A percentile compares a stretch with the other conserved stretches of the same genome.
These are phyloP conservation scores for Hirtodrosophila duncani DNA, from an alignment of 2,888 invertebrate species.

Conservation along the genomic window DNA sequence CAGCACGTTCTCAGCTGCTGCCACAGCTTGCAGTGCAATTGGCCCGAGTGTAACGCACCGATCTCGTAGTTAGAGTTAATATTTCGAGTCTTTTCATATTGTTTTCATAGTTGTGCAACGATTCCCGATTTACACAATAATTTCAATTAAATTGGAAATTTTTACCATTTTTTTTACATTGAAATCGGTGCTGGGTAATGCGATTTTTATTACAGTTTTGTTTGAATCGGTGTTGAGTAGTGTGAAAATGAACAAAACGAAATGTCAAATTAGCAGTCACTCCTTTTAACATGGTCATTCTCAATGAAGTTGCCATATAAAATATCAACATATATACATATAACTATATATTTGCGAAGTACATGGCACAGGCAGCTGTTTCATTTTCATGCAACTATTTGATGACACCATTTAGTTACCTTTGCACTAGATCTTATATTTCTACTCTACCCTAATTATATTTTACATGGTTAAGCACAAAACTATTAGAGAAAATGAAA, in stretches of 20 bases:
- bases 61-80: too few species aligned
- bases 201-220: too few species aligned
- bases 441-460: slow-evolving; percentile 60
- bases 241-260: slow-evolving; percentile 49
- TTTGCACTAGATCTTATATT: slow-evolving; percentile 57
- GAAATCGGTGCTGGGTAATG: too few species aligned
- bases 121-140: too few species aligned
- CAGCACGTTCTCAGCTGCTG: too few species aligned
- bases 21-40: too few species aligned
- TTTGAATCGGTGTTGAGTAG: not conserved
- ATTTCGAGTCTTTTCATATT: too few species aligned
- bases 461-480: slow-evolving; percentile 66
- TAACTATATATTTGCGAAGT: slow-evolving; percentile 22
- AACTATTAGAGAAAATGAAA: slow-evolving; percentile 65
- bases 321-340: slow-evolving; percentile 22
- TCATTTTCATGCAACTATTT: slow-evolving; percentile 20
- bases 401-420: slow-evolving; percentile 41
- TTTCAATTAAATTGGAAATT: too few species aligned
- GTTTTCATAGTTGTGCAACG: too few species aligned
- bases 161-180: too few species aligned
- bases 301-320: slow-evolving; percentile 60
- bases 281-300: slow-evolving; percentile 52
- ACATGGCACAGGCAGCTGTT: slow-evolving; percentile 26
- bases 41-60: too few species aligned
- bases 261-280: slow-evolving; percentile 51